Evolutionary conservation across 2,888 invertebrate species (phyloP).

Genomic region (Timandra comae): DNA sequence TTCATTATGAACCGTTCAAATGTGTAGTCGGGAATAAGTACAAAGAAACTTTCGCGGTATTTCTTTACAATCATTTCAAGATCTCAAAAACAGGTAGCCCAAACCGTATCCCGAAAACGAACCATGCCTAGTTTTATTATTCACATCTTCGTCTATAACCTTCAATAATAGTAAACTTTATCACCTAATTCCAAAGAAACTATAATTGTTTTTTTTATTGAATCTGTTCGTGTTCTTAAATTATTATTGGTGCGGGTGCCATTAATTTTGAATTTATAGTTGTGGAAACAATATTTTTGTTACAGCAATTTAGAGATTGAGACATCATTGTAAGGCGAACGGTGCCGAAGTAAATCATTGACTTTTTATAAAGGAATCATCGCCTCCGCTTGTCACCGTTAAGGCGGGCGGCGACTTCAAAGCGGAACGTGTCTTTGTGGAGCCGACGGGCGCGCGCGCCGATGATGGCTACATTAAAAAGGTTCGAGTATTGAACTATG

Average conservation of each 20-base stretch:
- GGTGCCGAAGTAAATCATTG: slow-evolving; percentile 61
- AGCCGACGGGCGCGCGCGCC: slow-evolving; percentile 48
- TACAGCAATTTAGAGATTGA: slow-evolving; percentile 19
- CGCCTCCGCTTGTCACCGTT: slow-evolving; percentile 60
- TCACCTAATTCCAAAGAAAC: slow-evolving; percentile 22
- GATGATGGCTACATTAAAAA: slow-evolving; percentile 62
- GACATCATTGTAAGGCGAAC: slow-evolving; percentile 35
- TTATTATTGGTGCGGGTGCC: slow-evolving; percentile 13
- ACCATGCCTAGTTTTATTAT: slow-evolving; percentile 12
- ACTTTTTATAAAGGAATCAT: slow-evolving; percentile 71
- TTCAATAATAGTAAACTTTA: slow-evolving; percentile 20
- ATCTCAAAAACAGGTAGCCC: slow-evolving; percentile 15
- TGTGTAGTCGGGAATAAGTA: too few relatives aligned
- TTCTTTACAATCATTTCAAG: too few relatives aligned
- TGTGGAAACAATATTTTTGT: slow-evolving; percentile 16
- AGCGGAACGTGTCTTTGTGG: slow-evolving; percentile 41
- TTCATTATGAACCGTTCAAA: too few relatives aligned
- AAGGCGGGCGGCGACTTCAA: slow-evolving; percentile 47
- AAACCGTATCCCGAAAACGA: slow-evolving; percentile 4
- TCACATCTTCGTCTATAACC: slow-evolving; percentile 7
- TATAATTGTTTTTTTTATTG: slow-evolving; percentile 19
- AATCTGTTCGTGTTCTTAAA: slow-evolving; percentile 20
- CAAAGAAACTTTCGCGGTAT: too few relatives aligned
- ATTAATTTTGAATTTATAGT: slow-evolving; percentile 20
- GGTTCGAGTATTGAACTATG: slow-evolving; percentile 43